These are phyloP conservation scores for Spea bombifrons DNA, from an alignment of 2,113 vertebrate genomes.

Conservation along the genomic window DNA sequence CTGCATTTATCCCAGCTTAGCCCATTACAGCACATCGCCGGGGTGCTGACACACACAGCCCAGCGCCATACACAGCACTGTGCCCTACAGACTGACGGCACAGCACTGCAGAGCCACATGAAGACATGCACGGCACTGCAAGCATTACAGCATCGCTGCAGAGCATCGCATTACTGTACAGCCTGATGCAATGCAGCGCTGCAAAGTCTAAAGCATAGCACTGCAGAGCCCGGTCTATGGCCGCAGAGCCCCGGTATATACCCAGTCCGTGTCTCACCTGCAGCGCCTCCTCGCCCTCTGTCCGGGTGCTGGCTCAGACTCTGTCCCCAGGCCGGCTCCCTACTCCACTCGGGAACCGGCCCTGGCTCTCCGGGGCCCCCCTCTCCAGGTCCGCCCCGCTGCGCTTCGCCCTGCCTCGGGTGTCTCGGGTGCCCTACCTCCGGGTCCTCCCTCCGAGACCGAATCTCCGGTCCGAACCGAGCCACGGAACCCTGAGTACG, in stretches of 20 bases:
- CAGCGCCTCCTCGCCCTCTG: constrained; percentile 5
- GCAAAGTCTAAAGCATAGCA: neutral
- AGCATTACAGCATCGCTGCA: neutral
- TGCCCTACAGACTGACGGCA: neutral
- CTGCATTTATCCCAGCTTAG: neutral
- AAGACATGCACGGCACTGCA: neutral
- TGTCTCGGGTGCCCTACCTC: neutral
- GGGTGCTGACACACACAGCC: too few species aligned
- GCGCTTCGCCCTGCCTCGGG: neutral
- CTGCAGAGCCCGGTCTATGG: neutral
- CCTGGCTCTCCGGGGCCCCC: neutral
- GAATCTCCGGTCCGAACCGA: neutral
- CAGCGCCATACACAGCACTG: too few species aligned
- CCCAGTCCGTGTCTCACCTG: constrained; percentile 14
- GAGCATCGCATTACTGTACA: neutral
- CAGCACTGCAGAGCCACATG: neutral
- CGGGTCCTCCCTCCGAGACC: neutral
- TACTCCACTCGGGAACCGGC: constrained; percentile 37
- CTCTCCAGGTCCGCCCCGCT: neutral
- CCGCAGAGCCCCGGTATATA: neutral
- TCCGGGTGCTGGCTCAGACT: constrained; percentile 12
- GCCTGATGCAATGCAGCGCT: constrained; percentile 8
- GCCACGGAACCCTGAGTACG: neutral
- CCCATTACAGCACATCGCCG: neutral
- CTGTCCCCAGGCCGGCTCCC: constrained; percentile 30